phyloP scores from a whole-genome alignment of 2,888 invertebrate species.

The Mesoligia furuncula region DNA sequence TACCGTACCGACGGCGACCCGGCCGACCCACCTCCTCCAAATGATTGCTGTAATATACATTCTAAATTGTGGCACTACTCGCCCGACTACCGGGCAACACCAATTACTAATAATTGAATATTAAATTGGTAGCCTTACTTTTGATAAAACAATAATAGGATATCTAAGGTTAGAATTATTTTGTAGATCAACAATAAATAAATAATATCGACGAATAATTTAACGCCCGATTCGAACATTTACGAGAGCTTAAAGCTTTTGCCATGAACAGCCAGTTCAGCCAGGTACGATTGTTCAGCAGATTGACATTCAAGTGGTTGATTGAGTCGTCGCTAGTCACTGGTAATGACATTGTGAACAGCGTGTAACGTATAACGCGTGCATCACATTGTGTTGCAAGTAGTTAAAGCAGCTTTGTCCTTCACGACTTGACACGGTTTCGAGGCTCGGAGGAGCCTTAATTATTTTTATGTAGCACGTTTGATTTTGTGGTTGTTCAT shows the following conservation, averaged over 20 bases:
- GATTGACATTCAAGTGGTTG: neutral
- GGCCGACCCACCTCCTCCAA: constrained; percentile 47
- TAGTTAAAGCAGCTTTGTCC: neutral
- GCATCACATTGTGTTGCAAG: no score
- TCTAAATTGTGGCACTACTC: constrained; percentile 50
- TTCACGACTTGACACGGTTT: constrained; percentile 2
- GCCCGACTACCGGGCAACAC: constrained; percentile 59
- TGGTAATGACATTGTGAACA: neutral
- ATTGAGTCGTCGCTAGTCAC: neutral
- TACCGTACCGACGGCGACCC: constrained; percentile 27
- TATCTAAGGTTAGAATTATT: neutral
- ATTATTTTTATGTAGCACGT: no score
- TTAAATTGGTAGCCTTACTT: constrained; percentile 49
- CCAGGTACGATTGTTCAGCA: neutral
- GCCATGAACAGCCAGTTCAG: neutral
- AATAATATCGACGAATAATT: constrained; percentile 7
- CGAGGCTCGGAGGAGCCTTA: no score
- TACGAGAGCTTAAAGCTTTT: neutral
- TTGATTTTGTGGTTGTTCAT: neutral
- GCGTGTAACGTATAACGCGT: neutral
- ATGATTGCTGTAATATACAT: constrained; percentile 57
- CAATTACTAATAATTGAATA: constrained; percentile 63
- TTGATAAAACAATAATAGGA: constrained; percentile 45
- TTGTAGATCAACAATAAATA: constrained; percentile 7
- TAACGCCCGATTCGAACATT: neutral